Conservation (phyloP, 2,113 vertebrate genomes). For the Bufo gargarizans region DNA sequence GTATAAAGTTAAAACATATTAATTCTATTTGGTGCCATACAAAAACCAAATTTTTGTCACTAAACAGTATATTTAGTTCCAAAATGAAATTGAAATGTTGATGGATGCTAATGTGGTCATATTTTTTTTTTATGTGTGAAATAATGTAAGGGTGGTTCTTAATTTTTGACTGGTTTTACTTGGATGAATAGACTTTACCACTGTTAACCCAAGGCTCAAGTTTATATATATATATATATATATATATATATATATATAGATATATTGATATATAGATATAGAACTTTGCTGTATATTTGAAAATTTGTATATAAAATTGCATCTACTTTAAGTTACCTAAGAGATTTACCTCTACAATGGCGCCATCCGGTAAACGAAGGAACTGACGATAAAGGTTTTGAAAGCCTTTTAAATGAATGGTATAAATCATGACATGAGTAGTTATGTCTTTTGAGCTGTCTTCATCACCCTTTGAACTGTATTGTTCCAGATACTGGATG, state of each 20-base stretch:
- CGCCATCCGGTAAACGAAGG: conserved; percentile 82
- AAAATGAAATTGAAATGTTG: neutral
- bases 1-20: neutral
- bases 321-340: neutral
- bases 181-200: neutral
- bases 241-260: too few relatives aligned
- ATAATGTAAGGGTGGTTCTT: neutral
- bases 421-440: conserved; percentile 79
- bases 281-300: neutral
- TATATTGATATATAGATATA: neutral
- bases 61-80: too few relatives aligned
- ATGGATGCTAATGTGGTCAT: neutral
- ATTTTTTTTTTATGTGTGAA: neutral
- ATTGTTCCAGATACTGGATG: conserved; percentile 60
- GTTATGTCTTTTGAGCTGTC: conserved; percentile 66
- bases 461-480: conserved; percentile 28
- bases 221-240: neutral
- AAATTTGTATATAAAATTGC: neutral
- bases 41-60: neutral
- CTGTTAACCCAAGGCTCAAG: neutral
- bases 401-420: conserved; percentile 78
- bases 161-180: neutral
- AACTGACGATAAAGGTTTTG: conserved; percentile 84
- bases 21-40: neutral
- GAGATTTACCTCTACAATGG: conserved; percentile 85